Base-by-base conservation (phyloP, 2,888 invertebrate genomes). In the Luperina nickerlii region DNA sequence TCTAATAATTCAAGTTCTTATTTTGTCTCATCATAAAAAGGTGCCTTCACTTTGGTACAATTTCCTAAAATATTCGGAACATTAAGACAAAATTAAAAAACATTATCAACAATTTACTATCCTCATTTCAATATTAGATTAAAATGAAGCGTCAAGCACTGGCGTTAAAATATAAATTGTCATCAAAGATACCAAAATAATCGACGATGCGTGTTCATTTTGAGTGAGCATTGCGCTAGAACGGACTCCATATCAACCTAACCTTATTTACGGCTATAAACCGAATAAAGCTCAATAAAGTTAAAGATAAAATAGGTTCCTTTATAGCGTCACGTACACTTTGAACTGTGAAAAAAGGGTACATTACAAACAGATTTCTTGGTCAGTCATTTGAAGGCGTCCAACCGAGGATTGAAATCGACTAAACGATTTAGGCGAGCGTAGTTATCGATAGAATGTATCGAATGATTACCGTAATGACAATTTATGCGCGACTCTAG, bases 391-490 rank as follows among this genome's bases (percentile, higher is more conserved):
- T 94, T 91, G 90, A 88, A 91, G 92, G 93, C 94, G 92, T 92
- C 92, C 94, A 94, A 85, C 93, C 89, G 93, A 91, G 95, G 92
- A 94, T 92, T 93, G 84, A 86, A 89, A 90, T 90, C 89, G 86
- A 88, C 86, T 91, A 93, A 94, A 94, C 94, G 94, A 95, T 94
- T 92, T 93, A 92, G 92, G 87, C 89, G 92, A 93, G 90, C 93
- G 84, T 90, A 91, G 91, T 91, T 94, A 95, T 95, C 95, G 95
- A 93, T 94, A 92, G 91, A 93, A 94, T 91, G 93, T 92, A 94
- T 94, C 95, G 93, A 91, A 94, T 95, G 95, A 96, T 96, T 96
- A 94, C 93, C 90, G 94, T 96, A 95, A 96, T 95, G 96, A 95
- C 95, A 96, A 96, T 96, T 96, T 96, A 96, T 96, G 95, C 93